These are phyloP conservation scores for Cacajao melanocephalus DNA, from an alignment of 2,797 vertebrate species.

Conservation along the genomic window DNA sequence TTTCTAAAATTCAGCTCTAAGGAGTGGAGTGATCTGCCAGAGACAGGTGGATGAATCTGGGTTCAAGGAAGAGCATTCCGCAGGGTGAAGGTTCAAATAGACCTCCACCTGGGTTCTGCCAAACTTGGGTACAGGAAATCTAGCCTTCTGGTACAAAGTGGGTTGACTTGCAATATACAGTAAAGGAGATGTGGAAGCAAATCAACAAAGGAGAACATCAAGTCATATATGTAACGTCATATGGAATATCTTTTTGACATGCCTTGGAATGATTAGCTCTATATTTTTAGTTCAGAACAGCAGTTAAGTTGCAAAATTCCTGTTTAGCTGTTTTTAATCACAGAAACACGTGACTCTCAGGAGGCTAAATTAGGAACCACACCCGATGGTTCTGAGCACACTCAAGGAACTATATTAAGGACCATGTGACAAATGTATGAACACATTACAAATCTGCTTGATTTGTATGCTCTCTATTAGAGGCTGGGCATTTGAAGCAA, in stretches of 20 bases:
- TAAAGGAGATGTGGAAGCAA: neutral
- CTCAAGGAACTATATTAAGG: constrained; percentile 62
- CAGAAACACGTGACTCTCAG: constrained; percentile 52
- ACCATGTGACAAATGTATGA: neutral
- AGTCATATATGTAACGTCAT: neutral
- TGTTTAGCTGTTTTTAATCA: constrained; percentile 67
- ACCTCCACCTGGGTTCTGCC: neutral
- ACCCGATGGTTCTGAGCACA: constrained; percentile 37
- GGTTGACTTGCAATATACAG: neutral
- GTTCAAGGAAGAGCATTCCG: neutral
- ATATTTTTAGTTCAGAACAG: constrained; percentile 67
- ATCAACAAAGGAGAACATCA: neutral
- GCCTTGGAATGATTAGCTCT: constrained; percentile 46
- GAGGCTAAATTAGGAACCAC: constrained; percentile 64
- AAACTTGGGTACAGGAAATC: neutral
- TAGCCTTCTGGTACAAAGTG: neutral
- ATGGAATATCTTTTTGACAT: neutral
- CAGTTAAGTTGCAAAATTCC: constrained; percentile 65
- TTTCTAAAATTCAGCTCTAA: neutral
- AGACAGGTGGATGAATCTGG: neutral
- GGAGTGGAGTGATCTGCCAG: neutral
- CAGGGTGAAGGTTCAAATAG: neutral
- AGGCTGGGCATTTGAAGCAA: neutral
- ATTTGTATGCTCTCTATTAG: neutral
- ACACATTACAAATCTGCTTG: neutral